Base-by-base conservation (phyloP, 2,797 vertebrate genomes). In the Anguilla anguilla region DNA sequence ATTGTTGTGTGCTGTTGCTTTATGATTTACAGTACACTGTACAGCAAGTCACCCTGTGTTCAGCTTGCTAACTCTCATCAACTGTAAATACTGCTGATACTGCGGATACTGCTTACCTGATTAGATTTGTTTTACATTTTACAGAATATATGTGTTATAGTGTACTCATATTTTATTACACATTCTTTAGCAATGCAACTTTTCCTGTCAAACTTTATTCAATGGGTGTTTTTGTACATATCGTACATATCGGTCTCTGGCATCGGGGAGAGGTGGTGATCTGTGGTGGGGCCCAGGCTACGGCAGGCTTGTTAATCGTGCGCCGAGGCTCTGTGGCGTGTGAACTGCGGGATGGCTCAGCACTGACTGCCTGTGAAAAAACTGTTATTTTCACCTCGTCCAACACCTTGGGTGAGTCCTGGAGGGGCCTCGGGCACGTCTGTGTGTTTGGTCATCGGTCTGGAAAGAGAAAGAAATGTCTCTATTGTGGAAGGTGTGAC, bases 391-490 rank as follows among this genome's bases (percentile, higher is more conserved):
- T 82, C 79, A 49, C 79, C 43, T 51, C 25, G 22, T n/a, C 43
- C 19, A 51, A 82, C 79, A 82, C 79, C 43, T 82, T 28, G 19
- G 43, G 19, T 22, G 79, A 82, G 49, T 82, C 79, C 79, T 46
- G 43, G 0, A 82, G 46, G 46, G 79, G 79, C 43, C 79, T 46
- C 19, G 19, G 17, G 39, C 77, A n/a, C 2, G 6, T 22, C 77
- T 49, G 77, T 10, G 79, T n/a, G 43, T 82, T 82, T 82, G 79
- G 79, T 51, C 79, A 82, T 82, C 46, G 46, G 79, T 49, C 79
- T 35, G 22, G 79, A 82, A 49, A 82, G 22, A n/a, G 79, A 51
- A 51, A 82, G 74, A 82, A 82, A 82, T 82, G 79, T 82, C 79
- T 82, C 51, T 82, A 82, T 82, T 51, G 79, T 10, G 1, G 19